A percentile compares a stretch with the other conserved stretches of the same genome.
These are phyloP conservation scores for Caenorhabditis tropicalis DNA, from an alignment of 1,140 invertebrate genomes.

Conservation along the genomic window DNA sequence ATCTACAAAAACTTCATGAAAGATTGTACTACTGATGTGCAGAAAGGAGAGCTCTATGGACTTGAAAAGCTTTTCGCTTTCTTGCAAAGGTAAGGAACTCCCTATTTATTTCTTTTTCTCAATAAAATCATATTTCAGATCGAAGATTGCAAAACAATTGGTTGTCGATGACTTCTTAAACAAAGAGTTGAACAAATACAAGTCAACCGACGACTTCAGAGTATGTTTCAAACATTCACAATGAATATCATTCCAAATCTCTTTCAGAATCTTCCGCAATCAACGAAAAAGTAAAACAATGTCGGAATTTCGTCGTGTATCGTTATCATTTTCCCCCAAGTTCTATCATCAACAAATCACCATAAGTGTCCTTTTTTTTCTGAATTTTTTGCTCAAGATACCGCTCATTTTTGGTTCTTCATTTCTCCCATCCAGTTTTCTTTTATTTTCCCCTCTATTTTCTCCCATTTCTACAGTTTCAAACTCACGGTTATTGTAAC, in stretches of 20 bases:
- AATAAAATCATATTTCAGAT: conserved; percentile 77
- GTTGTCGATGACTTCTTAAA: conserved; percentile 83
- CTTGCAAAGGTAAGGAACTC: conserved; percentile 78
- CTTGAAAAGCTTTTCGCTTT: conserved; percentile 99
- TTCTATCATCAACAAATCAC: conserved; percentile 21
- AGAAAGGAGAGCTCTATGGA: conserved; percentile 92
- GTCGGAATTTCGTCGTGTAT: background rate
- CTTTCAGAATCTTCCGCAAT: conserved; percentile 17
- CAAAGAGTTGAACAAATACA: conserved; percentile 85
- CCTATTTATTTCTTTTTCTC: background rate
- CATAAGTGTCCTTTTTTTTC: conserved; percentile 10
- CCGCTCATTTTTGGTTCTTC: background rate
- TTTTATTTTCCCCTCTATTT: background rate
- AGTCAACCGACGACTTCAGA: conserved; percentile 89
- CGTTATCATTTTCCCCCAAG: background rate
- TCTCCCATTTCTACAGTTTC: background rate
- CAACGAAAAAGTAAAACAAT: background rate
- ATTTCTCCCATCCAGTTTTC: background rate
- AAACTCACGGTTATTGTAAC: background rate
- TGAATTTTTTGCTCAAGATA: conserved; percentile 22
- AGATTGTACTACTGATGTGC: conserved; percentile 89
- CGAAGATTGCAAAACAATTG: conserved; percentile 80
- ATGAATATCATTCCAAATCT: background rate
- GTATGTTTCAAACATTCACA: background rate
- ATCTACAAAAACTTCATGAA: conserved; percentile 93